Evolutionary conservation across 2,113 vertebrate genomes (phyloP).

Genomic region (cattle (Bos taurus)): DNA sequence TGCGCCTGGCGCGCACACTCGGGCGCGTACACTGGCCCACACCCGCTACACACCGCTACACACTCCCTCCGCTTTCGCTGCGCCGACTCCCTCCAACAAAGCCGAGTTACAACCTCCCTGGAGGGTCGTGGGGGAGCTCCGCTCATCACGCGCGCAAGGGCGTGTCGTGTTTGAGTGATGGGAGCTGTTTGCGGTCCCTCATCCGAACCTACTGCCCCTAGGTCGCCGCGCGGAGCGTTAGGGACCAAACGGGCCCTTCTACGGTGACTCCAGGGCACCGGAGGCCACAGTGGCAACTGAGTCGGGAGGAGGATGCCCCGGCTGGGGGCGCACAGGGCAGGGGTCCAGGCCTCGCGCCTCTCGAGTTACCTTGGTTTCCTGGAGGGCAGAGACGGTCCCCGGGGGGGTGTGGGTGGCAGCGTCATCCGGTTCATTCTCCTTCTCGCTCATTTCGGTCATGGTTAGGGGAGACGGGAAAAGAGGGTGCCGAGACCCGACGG

Average conservation of each 20-base stretch:
- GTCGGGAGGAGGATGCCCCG: neutral
- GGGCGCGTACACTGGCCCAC: neutral
- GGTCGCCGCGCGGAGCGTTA: neutral
- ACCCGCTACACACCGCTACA: neutral
- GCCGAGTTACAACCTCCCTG: neutral
- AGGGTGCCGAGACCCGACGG: constrained; percentile 45
- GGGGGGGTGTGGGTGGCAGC: constrained; percentile 79
- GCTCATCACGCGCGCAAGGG: constrained; percentile 1
- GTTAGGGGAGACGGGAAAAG: neutral
- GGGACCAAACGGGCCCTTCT: neutral
- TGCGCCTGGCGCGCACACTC: constrained; percentile 45
- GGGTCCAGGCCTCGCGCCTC: neutral
- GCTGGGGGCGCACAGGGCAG: neutral
- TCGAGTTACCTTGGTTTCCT: constrained; percentile 85
- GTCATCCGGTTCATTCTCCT: constrained; percentile 85
- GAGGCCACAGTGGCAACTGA: neutral
- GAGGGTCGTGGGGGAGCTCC: neutral
- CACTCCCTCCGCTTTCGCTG: neutral
- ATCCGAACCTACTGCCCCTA: neutral
- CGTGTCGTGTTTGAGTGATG: neutral
- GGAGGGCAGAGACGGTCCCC: constrained; percentile 83
- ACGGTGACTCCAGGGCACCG: neutral
- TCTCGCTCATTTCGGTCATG: constrained; percentile 88
- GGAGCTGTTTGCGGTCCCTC: neutral
- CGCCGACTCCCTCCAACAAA: constrained; percentile 43